These are phyloP conservation scores for Lycia hirtaria DNA, from an alignment of 2,888 invertebrate genomes.

Conservation along the genomic window DNA sequence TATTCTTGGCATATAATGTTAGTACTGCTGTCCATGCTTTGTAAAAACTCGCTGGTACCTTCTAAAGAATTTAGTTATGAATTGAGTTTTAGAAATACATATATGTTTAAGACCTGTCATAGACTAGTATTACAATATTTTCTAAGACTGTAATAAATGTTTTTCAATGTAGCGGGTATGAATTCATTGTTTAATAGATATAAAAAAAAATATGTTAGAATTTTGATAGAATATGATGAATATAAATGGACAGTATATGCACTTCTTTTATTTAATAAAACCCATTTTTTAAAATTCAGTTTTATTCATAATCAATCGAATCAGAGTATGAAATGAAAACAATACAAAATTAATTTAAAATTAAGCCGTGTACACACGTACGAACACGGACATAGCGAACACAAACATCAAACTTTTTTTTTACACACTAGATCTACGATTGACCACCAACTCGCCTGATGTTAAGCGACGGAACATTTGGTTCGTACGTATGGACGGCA, in stretches of 20 bases:
- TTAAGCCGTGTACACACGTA: too few species aligned
- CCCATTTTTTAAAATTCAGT: constrained; percentile 1
- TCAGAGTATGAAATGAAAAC: not conserved
- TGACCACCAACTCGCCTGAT: too few species aligned
- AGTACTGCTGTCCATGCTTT: constrained; percentile 50
- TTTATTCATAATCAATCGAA: constrained; percentile 9
- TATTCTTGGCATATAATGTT: constrained; percentile 47
- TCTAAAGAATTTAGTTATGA: not conserved
- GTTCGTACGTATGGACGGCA: too few species aligned
- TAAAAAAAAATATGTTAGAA: constrained; percentile 52
- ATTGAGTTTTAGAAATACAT: not conserved
- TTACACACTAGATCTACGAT: too few species aligned
- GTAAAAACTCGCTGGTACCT: constrained; percentile 47
- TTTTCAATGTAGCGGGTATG: constrained; percentile 34
- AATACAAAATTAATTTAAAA: not conserved
- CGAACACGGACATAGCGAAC: too few species aligned
- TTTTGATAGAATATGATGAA: constrained; percentile 52
- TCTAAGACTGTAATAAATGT: constrained; percentile 52
- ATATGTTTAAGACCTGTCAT: constrained; percentile 35
- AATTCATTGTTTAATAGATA: constrained; percentile 39
- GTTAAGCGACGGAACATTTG: too few species aligned
- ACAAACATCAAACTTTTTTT: too few species aligned
- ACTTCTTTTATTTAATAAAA: constrained; percentile 31
- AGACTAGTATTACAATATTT: constrained; percentile 43
- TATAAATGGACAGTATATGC: constrained; percentile 31